These are phyloP conservation scores for Poeciliopsis retropinna DNA, from an alignment of 2,113 vertebrate species.

Conservation along the genomic window DNA sequence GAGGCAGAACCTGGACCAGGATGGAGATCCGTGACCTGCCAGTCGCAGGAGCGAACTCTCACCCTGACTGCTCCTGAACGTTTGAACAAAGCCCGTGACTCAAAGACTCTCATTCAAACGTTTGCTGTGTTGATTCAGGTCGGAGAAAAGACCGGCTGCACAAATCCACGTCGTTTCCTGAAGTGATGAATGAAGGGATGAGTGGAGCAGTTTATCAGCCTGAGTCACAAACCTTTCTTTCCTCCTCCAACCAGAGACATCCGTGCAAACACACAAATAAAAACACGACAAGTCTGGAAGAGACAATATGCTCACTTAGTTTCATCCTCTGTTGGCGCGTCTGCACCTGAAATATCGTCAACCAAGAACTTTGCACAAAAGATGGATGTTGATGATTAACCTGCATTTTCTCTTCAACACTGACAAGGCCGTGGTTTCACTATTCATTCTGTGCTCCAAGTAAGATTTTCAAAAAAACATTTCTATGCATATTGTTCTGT, in stretches of 20 bases:
- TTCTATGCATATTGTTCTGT: too few species aligned
- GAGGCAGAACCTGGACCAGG: too few species aligned
- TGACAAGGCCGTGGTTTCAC: too few species aligned
- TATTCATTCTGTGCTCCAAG: too few species aligned
- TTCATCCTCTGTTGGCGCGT: conserved; percentile 19
- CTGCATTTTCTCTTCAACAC: background rate
- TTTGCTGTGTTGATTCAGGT: conserved; percentile 39
- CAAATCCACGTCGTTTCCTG: conserved; percentile 36
- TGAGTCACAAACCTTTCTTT: conserved; percentile 54
- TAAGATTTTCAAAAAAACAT: too few species aligned
- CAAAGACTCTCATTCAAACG: conserved; percentile 19
- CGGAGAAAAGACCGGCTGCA: conserved; percentile 21
- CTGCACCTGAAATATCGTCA: conserved; percentile 7
- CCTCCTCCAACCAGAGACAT: conserved; percentile 47
- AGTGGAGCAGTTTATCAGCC: conserved; percentile 49
- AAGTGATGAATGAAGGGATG: conserved; percentile 50
- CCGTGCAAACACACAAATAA: background rate
- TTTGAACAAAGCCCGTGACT: background rate
- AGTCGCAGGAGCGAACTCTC: too few species aligned
- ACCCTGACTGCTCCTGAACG: background rate
- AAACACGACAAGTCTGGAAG: conserved; percentile 25
- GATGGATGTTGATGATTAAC: conserved; percentile 3
- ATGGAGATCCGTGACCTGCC: too few species aligned
- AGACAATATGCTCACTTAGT: conserved; percentile 9
- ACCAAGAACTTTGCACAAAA: conserved; percentile 21